phyloP scores from a whole-genome alignment of 35 echinoderm and acorn worm species.

The Lytechinus pictus region DNA sequence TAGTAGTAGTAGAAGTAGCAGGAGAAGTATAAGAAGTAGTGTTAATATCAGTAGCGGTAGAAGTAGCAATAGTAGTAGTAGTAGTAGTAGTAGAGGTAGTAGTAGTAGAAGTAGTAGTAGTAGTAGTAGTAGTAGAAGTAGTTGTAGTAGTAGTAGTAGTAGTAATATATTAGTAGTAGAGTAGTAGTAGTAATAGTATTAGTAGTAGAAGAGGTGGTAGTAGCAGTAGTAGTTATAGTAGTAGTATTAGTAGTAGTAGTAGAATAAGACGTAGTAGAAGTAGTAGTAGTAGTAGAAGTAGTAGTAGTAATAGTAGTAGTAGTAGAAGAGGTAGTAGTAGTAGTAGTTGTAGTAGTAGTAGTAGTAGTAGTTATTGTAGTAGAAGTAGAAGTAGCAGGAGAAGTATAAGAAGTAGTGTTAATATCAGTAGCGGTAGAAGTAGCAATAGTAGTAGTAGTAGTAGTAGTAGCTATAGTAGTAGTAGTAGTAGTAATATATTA shows the following conservation, averaged over 20 bases:
- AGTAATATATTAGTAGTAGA: no score
- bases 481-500: no score
- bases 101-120: constrained; percentile 9
- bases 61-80: neutral
- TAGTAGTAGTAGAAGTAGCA: no score
- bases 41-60: neutral
- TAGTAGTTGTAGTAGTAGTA: constrained; percentile 30
- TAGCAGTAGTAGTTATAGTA: no score
- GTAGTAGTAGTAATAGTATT: no score
- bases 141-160: constrained; percentile 12
- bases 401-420: no score
- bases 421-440: neutral
- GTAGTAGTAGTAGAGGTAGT: neutral
- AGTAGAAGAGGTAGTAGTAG: neutral
- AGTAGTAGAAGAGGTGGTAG: no score
- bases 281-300: constrained; percentile 18
- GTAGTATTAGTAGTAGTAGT: no score
- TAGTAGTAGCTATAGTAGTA: neutral
- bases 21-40: no score
- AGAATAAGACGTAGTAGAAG: neutral
- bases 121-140: constrained; percentile 14
- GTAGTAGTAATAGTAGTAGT: constrained; percentile 36
- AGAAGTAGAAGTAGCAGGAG: no score
- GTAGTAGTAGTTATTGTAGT: no score
- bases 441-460: neutral